Conservation (phyloP, 2,888 invertebrate species). For the Mellilla xanthometata region DNA sequence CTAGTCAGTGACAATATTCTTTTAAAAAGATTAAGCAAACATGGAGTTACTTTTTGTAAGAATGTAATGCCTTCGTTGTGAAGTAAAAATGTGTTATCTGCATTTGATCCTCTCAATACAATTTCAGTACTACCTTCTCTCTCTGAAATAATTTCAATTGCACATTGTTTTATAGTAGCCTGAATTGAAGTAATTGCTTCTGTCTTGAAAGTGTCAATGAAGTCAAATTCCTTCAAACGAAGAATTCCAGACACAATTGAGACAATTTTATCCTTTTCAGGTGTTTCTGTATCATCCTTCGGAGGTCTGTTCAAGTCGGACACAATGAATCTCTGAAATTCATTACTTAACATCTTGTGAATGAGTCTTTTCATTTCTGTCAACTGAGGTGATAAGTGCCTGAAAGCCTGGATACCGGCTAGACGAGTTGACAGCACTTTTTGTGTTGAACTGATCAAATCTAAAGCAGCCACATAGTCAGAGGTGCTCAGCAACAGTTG, state of each 20-base stretch:
- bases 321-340: slow-evolving; percentile 95
- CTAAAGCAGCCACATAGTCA: slow-evolving; percentile 98
- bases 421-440: slow-evolving; percentile 95
- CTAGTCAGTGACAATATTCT: slow-evolving; percentile 89
- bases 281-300: slow-evolving; percentile 78
- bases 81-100: slow-evolving; percentile 78
- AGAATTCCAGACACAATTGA: slow-evolving; percentile 95
- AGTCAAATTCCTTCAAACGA: slow-evolving; percentile 92
- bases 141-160: slow-evolving; percentile 86
- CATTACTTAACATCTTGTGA: slow-evolving; percentile 97
- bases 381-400: slow-evolving; percentile 97
- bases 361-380: slow-evolving; percentile 97
- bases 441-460: slow-evolving; percentile 97
- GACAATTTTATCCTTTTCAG: slow-evolving; percentile 93
- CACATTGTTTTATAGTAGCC: slow-evolving; percentile 93
- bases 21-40: slow-evolving; percentile 86
- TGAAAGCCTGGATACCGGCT: slow-evolving; percentile 96
- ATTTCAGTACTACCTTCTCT: slow-evolving; percentile 73
- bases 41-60: slow-evolving; percentile 85
- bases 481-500: slow-evolving; percentile 96
- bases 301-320: slow-evolving; percentile 94
- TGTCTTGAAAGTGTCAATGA: slow-evolving; percentile 92
- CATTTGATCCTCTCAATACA: slow-evolving; percentile 68
- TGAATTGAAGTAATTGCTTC: slow-evolving; percentile 95
- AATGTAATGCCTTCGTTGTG: slow-evolving; percentile 87